Base-by-base conservation (phyloP, 2,888 invertebrate species). In the Cheilosia pagana region DNA sequence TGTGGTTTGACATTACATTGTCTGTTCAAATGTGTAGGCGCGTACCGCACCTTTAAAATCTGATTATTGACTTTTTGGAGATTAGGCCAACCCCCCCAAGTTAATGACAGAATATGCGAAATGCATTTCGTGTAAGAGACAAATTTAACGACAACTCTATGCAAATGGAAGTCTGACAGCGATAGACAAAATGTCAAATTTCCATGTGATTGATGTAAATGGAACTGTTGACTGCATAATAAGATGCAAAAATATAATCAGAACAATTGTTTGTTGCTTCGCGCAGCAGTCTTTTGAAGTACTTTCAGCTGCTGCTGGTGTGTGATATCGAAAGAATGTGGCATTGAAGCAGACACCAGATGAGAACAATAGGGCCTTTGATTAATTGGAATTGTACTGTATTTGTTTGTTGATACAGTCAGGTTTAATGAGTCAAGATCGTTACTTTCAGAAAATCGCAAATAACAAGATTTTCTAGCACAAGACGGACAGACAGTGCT, bases 361-460 rank as follows among this genome's bases (percentile, higher is more conserved):
- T 8, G 60, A 19, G 62, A 72, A 72, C 72, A 72, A 72, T 60
- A 62, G 62, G 10, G 43, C 35, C 72, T 53, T 71, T 71, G 71
- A 71, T 60, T 52, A 39, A 19, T 39, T 41, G 41, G 43, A 60
- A 59, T 39, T 25, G 50, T 21, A 23, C 41, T 14, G n/a, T 65
- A 2, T 52, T 50, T 50, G 2, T 28, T 45, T 59, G 16, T 14
- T 21, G 59, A 50, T 71, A 12, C 12, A 35, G 35, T 35, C 35
- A 12, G 12, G 10, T 35, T 35, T 12, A 35, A 35, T 35, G 35
- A 35, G 35, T 35, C 35, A 12, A 35, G 35, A 35, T 35, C 35
- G 12, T 35, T 35, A 12, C 35, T 35, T 35, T 35, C 12, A 35
- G 12, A 12, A 35, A 35, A 35, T 3, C 12, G 1, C 35, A 12